Conservation (phyloP, 2,797 vertebrate species). For the Xiphophorus birchmanni region DNA sequence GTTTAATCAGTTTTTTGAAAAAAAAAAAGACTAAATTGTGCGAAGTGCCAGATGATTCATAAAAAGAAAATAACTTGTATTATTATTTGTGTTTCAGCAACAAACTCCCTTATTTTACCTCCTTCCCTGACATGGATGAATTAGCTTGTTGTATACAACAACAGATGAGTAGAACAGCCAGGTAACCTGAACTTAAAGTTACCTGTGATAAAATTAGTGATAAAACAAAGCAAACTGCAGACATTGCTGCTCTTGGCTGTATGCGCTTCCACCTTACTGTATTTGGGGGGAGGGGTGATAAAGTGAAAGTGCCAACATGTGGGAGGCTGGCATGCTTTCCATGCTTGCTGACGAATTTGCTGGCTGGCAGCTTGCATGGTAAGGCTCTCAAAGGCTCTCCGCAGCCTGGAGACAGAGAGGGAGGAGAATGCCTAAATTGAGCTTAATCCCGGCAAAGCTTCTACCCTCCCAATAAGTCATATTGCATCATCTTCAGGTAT, state of each 20-base stretch:
- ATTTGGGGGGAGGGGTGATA: constrained; percentile 26
- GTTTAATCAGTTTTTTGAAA: not conserved
- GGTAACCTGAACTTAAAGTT: not conserved
- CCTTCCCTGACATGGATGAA: not conserved
- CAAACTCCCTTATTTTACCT: not conserved
- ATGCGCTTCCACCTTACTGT: not conserved
- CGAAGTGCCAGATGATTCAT: not conserved
- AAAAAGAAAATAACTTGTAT: not conserved
- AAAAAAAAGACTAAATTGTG: not conserved
- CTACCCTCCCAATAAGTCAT: not conserved
- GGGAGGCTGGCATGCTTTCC: constrained; percentile 43
- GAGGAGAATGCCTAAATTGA: constrained; percentile 26
- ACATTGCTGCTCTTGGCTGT: not conserved
- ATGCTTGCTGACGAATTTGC: constrained; percentile 29
- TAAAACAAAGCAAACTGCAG: not conserved
- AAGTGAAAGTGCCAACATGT: constrained; percentile 19
- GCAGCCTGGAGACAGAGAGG: constrained; percentile 24
- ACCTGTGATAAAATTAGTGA: not conserved
- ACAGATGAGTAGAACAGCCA: not conserved
- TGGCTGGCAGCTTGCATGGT: constrained; percentile 7
- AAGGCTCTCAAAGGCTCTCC: constrained; percentile 8
- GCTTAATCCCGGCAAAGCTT: constrained; percentile 23
- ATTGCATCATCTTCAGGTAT: constrained; percentile 18
- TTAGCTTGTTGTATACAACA: not conserved
- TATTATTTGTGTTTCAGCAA: not conserved